phyloP scores from a whole-genome alignment of 2,113 vertebrate genomes.

The Brachyhypopomus occidentalis region DNA sequence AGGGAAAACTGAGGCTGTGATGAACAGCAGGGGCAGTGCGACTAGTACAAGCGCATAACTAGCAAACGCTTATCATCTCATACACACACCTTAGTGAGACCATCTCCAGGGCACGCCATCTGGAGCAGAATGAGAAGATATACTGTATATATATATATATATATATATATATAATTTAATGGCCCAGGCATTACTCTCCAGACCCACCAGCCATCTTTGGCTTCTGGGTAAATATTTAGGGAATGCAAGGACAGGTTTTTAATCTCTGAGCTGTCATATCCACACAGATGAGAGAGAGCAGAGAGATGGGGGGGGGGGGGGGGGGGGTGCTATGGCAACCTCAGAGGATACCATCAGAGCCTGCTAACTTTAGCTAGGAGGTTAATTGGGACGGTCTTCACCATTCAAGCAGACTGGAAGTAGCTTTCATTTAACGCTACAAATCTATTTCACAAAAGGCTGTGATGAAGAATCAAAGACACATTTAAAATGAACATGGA shows the following conservation, averaged over 20 bases:
- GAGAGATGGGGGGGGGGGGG: neutral
- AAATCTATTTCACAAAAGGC: neutral
- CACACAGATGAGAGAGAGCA: constrained; percentile 26
- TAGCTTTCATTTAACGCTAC: neutral
- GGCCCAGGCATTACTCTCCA: constrained; percentile 53
- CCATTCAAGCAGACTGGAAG: neutral
- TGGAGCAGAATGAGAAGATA: constrained; percentile 27
- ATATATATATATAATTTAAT: constrained; percentile 43
- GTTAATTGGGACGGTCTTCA: constrained; percentile 37
- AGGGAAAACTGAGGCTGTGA: too few relatives aligned
- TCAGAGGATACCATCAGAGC: constrained; percentile 16
- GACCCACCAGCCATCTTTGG: constrained; percentile 55
- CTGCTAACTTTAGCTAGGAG: constrained; percentile 31
- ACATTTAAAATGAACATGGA: neutral
- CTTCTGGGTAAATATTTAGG: constrained; percentile 75
- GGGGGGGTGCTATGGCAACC: constrained; percentile 48
- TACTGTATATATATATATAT: too few relatives aligned
- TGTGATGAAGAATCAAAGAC: neutral
- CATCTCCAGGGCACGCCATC: constrained; percentile 22
- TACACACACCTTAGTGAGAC: constrained; percentile 1
- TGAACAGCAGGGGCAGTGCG: too few relatives aligned
- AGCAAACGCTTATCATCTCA: constrained; percentile 23
- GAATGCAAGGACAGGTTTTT: constrained; percentile 57
- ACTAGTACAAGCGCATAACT: neutral
- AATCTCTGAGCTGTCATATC: constrained; percentile 68